phyloP scores from a whole-genome alignment of 2,797 vertebrate genomes.

The Falco columbarius region DNA sequence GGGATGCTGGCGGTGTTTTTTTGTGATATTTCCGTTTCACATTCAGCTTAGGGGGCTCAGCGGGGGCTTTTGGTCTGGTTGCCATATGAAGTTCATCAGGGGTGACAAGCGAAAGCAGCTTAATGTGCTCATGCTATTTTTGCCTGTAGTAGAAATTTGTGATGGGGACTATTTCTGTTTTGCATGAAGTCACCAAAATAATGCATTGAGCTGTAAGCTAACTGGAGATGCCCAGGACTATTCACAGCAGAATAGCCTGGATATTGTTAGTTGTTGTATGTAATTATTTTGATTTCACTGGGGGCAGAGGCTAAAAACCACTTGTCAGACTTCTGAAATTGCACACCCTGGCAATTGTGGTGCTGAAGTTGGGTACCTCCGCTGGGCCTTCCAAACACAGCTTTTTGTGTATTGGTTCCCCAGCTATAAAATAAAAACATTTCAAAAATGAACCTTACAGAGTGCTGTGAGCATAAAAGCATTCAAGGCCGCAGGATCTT shows the following conservation, averaged over 20 bases:
- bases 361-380: background rate
- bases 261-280: background rate
- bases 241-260: background rate
- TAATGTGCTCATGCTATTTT: conserved; percentile 57
- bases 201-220: background rate
- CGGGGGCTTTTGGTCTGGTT: conserved; percentile 50
- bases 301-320: background rate
- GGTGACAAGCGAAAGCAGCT: conserved; percentile 53
- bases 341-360: background rate
- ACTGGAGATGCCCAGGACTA: background rate
- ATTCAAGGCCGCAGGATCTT: background rate
- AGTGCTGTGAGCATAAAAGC: background rate
- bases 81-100: conserved; percentile 60
- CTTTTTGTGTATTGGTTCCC: background rate
- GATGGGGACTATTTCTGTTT: conserved; percentile 32
- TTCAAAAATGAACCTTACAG: background rate
- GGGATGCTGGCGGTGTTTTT: conserved; percentile 26
- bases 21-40: conserved; percentile 53
- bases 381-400: background rate
- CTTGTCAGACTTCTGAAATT: background rate
- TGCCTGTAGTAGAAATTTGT: conserved; percentile 3
- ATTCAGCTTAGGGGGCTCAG: conserved; percentile 50
- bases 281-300: background rate
- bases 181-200: conserved; percentile 24
- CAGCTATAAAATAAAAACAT: background rate